Conservation (phyloP, 2,888 invertebrate genomes). For the Actias luna region DNA sequence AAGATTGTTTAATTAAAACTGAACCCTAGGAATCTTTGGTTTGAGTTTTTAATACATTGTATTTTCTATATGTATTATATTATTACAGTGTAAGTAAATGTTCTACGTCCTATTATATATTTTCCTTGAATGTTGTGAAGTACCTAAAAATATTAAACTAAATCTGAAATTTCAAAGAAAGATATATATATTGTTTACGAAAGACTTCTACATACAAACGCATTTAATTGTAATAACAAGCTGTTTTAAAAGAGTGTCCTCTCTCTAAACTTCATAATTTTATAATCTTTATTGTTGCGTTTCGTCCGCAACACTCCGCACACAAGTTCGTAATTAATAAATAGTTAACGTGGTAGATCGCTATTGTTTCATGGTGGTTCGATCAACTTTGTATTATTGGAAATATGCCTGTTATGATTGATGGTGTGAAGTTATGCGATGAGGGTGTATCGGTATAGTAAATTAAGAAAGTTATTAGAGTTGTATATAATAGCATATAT, state of each 20-base stretch:
- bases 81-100: too few relatives aligned
- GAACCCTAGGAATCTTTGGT: too few relatives aligned
- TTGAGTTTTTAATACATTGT: too few relatives aligned
- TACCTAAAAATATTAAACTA: too few relatives aligned
- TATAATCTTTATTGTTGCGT: slow-evolving; percentile 21
- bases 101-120: too few relatives aligned
- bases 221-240: neutral
- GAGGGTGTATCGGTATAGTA: slow-evolving; percentile 3
- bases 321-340: slow-evolving; percentile 67
- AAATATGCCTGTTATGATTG: slow-evolving; percentile 30
- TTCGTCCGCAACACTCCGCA: slow-evolving; percentile 25
- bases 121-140: too few relatives aligned
- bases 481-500: neutral
- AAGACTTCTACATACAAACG: too few relatives aligned
- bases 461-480: slow-evolving; percentile 33
- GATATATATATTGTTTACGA: too few relatives aligned
- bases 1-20: too few relatives aligned
- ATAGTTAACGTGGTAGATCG: slow-evolving; percentile 62
- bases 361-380: slow-evolving; percentile 64
- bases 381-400: slow-evolving; percentile 28
- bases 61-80: too few relatives aligned
- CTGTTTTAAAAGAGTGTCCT: slow-evolving; percentile 17
- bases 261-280: slow-evolving; percentile 20
- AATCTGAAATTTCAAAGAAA: too few relatives aligned
- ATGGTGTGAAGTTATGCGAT: slow-evolving; percentile 23